Base-by-base conservation (phyloP, 2,797 vertebrate species). In the Oreochromis mossambicus region DNA sequence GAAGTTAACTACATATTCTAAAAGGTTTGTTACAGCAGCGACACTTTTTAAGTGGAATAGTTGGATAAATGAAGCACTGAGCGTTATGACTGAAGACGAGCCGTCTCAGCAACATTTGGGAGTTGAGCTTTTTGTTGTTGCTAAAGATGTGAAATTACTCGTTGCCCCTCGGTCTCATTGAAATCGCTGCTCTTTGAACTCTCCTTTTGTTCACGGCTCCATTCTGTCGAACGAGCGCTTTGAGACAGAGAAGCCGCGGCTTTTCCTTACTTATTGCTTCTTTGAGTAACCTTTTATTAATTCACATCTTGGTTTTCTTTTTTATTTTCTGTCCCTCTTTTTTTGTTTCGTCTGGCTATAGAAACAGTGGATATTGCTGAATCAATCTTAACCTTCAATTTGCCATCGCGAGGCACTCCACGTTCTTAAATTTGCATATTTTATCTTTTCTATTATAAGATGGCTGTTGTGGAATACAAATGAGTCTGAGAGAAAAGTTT, bases 381-480 rank as follows among this genome's bases (percentile, higher is more conserved):
- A 93, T 92, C 90, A 89, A 88, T 94, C 79, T 88, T 83, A 93
- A 93, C 87, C 85, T 92, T 92, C 88, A 95, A 90, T 91, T 91
- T 91, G 86, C 83, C 87, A 88, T 92, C 93, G 89, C 26, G 43
- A 87, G 91, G 87, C 86, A 80, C 87, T 91, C 78, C 76, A 63
- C 85, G 24, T 89, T 88, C 41, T 76, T 58, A 83, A 51, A 94
- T 93, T 91, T 89, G 81, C 93, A 95, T 92, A 93, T 92, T 94
- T 93, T 93, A 88, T 92, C 87, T 93, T 90, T 94, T 94, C 86
- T 94, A 93, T 93, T 92, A 86, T 54, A 51, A 91, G 86, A 51
- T 81, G 92, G 83, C 68, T 92, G 90, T 89, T 88, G 88, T 84
- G 73, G 91, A 94, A 92, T 92, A 90, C 84, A 87, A 89, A 94